Evolutionary conservation across 2,797 vertebrate genomes (phyloP).

Genomic region (Coendou prehensilis): DNA sequence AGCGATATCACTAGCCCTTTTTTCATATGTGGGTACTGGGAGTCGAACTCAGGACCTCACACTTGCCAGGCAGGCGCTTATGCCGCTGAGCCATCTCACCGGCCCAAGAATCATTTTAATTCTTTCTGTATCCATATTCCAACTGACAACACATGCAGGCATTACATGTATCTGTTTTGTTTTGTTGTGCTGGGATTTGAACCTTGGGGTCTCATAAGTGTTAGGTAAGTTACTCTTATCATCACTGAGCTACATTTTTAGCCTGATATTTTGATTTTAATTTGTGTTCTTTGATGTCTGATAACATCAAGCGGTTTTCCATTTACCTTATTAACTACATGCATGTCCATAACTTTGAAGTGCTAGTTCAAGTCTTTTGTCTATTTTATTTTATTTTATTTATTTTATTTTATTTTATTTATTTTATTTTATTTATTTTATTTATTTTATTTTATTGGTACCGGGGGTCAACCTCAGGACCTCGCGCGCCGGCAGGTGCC

Average conservation of each 20-base stretch:
- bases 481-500: no score
- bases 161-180: background rate
- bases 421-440: no score
- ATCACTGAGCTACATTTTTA: background rate
- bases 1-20: no score
- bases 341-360: background rate
- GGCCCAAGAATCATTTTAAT: conserved; percentile 35
- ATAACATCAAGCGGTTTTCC: background rate
- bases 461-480: no score
- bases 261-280: conserved; percentile 4
- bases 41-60: no score
- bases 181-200: background rate
- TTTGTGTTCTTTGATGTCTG: conserved; percentile 9
- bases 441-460: no score
- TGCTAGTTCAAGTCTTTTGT: background rate
- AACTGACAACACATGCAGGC: background rate
- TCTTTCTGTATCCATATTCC: conserved; percentile 30
- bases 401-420: no score
- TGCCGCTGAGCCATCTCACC: no score
- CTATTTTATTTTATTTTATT: background rate
- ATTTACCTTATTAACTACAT: background rate
- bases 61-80: no score
- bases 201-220: background rate
- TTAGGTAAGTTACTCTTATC: background rate
- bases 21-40: no score